Conservation (phyloP, 2,113 vertebrate species). For the Ginglymostoma cirratum region DNA sequence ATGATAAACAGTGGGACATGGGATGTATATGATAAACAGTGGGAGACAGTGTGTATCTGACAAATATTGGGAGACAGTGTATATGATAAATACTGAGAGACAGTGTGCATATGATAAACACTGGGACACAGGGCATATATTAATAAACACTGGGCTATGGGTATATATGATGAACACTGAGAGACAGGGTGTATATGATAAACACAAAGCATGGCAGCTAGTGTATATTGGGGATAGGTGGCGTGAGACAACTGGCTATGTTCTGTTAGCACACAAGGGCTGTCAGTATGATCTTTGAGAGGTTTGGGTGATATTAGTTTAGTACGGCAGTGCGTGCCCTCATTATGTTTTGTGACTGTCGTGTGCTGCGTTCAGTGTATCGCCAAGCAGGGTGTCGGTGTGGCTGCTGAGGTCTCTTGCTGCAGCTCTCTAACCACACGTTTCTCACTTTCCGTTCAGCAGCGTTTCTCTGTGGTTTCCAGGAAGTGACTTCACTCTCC, state of each 20-base stretch:
- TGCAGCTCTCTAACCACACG: background rate
- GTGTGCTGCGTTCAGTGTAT: background rate
- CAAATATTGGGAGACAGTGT: background rate
- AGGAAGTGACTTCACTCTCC: constrained; percentile 5
- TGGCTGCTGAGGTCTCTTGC: background rate
- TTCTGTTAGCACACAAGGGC: background rate
- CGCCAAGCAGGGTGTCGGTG: background rate
- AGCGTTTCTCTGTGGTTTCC: background rate
- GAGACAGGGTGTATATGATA: background rate
- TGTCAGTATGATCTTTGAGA: background rate
- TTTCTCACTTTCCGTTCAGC: constrained; percentile 17
- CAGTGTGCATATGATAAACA: background rate
- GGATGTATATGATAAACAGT: too few species aligned
- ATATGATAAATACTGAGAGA: background rate
- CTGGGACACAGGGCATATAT: too few species aligned
- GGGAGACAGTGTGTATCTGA: background rate
- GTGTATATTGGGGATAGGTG: background rate
- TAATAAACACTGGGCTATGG: too few species aligned
- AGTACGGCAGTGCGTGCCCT: background rate
- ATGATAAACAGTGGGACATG: too few species aligned
- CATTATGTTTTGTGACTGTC: background rate
- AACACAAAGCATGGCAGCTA: too few species aligned
- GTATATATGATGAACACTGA: background rate
- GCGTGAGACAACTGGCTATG: too few species aligned
- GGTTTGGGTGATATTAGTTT: background rate